Base-by-base conservation (phyloP, 2,888 invertebrate genomes). In the Polyploca ridens region DNA sequence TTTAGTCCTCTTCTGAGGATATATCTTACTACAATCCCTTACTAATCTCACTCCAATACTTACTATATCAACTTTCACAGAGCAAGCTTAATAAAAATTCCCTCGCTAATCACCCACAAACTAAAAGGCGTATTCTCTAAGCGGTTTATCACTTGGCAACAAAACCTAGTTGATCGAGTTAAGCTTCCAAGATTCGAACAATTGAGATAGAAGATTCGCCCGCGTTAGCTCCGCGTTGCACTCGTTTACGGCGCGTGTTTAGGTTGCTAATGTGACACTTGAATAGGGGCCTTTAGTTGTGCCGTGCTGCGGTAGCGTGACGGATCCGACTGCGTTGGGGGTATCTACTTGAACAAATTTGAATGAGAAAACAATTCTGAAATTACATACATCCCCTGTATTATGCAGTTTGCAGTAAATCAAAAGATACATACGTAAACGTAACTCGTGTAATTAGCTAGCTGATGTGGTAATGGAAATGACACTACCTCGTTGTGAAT, bases 151-250 rank as follows among this genome's bases (percentile, higher is more conserved):
- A 72, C 89, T 79, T 73, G 81, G 89, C 90, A 88, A 90, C 90
- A 73, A 77, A 75, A 76, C 75, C 76, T 59, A 63, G 69, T 76
- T 85, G 86, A 90, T 88, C 86, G 85, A 88, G 90, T 92, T 92
- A 91, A 89, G 88, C 77, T 83, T 83, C 90, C 91, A 92, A 93
- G 92, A 92, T 93, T 93, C 88, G 85, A 90, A 90, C 91, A 92
- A 91, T 93, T 88, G 89, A 80, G 78, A 74, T 69, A 78, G 83
- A 86, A 86, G 84, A 83, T 83, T 87, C 82, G 82, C 73, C 63
- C 66, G 66, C 61, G 69, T 67, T 69, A 72, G 74, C 70, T 19
- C 3, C 77, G 76, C 75, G 78, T 81, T 77, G 85, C 83, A 83
- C 87, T 91, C 90, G 89, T 91, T 88, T 84, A 84, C 69, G 69